A percentile compares a stretch with the other conserved stretches of the same genome.
Evolutionary conservation across 2,888 invertebrate species (phyloP).

Genomic region (Dascillus cervinus): DNA sequence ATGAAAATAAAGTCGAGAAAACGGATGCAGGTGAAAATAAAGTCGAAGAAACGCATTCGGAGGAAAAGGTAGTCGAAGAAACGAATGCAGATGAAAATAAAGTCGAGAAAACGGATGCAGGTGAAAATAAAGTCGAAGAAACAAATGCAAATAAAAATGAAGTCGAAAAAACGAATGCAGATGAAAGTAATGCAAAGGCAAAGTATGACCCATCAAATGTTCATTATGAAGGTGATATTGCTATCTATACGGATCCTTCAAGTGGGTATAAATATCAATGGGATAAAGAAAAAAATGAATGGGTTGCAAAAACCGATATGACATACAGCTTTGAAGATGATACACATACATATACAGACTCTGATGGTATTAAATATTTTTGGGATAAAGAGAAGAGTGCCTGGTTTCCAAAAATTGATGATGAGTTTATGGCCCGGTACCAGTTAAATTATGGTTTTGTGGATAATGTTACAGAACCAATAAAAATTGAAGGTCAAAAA

Average conservation of each 20-base stretch:
- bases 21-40: too few species aligned
- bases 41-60: too few species aligned
- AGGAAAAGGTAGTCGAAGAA: too few species aligned
- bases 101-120: too few species aligned
- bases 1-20: too few species aligned
- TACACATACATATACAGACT: constrained; percentile 71
- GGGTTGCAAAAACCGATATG: constrained; percentile 42
- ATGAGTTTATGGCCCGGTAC: constrained; percentile 92
- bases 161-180: too few species aligned
- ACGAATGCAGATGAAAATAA: too few species aligned
- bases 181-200: too few species aligned
- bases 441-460: constrained; percentile 91
- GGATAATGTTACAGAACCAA: constrained; percentile 48
- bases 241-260: constrained; percentile 67
- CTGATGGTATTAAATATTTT: constrained; percentile 83
- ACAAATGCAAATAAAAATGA: too few species aligned
- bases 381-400: constrained; percentile 88
- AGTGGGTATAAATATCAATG: constrained; percentile 60
- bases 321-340: constrained; percentile 67
- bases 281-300: constrained; percentile 53
- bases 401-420: constrained; percentile 96
- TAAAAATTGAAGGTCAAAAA: constrained; percentile 21
- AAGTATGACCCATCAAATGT: constrained; percentile 46
- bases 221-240: constrained; percentile 61
- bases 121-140: too few species aligned